Percentiles rank a stretch among this genome's conserved stretches.
These are phyloP conservation scores for Lagodon rhomboides DNA, from an alignment of 2,797 vertebrate genomes.

Conservation along the genomic window DNA sequence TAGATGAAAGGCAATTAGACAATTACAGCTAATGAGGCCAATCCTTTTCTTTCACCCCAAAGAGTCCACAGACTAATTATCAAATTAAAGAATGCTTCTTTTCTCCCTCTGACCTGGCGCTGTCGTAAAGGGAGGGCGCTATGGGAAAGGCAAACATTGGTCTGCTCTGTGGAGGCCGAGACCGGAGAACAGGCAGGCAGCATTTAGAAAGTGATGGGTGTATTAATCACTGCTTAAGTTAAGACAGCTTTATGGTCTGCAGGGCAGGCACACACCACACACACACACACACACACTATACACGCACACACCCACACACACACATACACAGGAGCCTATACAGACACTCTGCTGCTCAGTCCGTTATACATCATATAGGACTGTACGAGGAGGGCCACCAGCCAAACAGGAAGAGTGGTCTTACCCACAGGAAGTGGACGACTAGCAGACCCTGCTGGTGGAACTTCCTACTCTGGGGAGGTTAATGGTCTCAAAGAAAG, in stretches of 20 bases:
- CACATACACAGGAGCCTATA: conserved; percentile 42
- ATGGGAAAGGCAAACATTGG: conserved; percentile 87
- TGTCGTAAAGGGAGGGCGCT: conserved; percentile 74
- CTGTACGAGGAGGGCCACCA: conserved; percentile 48
- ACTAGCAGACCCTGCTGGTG: conserved; percentile 66
- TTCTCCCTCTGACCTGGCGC: conserved; percentile 75
- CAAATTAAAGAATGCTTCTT: conserved; percentile 89
- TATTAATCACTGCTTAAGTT: conserved; percentile 89
- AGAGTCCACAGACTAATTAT: conserved; percentile 87
- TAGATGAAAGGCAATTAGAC: conserved; percentile 88
- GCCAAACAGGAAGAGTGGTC: conserved; percentile 71
- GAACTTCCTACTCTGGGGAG: conserved; percentile 68
- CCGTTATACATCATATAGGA: conserved; percentile 49
- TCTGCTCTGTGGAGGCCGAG: conserved; percentile 75
- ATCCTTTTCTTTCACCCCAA: conserved; percentile 86
- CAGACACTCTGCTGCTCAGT: conserved; percentile 61
- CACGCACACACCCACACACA: conserved; percentile 28
- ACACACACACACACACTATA: no score
- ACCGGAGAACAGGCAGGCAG: conserved; percentile 80
- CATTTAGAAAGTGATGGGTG: conserved; percentile 88
- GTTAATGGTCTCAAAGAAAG: conserved; percentile 72
- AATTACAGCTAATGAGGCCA: conserved; percentile 90
- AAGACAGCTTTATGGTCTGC: conserved; percentile 85
- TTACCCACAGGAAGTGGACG: conserved; percentile 76
- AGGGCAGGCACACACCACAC: conserved; percentile 60